These are phyloP conservation scores for Podocnemis expansa DNA, from an alignment of 2,113 vertebrate species.

Conservation along the genomic window DNA sequence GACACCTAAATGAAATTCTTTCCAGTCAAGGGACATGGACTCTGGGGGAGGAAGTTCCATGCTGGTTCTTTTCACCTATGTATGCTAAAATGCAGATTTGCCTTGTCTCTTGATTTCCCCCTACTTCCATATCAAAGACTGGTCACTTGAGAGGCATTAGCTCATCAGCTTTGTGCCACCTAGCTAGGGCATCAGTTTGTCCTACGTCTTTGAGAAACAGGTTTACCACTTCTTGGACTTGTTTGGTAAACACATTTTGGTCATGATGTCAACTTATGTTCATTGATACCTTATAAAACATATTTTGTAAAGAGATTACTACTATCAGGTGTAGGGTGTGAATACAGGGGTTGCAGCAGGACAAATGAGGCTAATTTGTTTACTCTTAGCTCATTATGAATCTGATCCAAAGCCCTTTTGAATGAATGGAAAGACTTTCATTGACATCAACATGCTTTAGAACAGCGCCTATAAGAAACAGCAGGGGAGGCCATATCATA, in stretches of 20 bases:
- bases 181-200: background rate
- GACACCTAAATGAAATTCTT: background rate
- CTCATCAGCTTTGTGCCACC: background rate
- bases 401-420: conserved; percentile 50
- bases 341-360: background rate
- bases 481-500: conserved; percentile 53
- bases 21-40: background rate
- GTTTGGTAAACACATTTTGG: background rate
- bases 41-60: background rate
- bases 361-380: background rate
- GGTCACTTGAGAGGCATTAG: background rate
- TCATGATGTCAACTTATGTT: background rate
- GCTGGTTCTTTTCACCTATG: background rate
- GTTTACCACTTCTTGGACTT: background rate
- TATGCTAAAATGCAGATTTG: background rate
- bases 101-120: background rate
- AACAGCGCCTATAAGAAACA: conserved; percentile 59
- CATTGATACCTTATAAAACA: background rate
- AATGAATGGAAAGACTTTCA: conserved; percentile 31
- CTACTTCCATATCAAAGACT: background rate
- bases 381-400: background rate
- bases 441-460: conserved; percentile 28
- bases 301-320: background rate
- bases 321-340: background rate
- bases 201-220: background rate